A percentile compares a stretch with the other conserved stretches of the same genome.
Conservation (phyloP, 2,888 invertebrate genomes). For the Physocephala rufipes region DNA sequence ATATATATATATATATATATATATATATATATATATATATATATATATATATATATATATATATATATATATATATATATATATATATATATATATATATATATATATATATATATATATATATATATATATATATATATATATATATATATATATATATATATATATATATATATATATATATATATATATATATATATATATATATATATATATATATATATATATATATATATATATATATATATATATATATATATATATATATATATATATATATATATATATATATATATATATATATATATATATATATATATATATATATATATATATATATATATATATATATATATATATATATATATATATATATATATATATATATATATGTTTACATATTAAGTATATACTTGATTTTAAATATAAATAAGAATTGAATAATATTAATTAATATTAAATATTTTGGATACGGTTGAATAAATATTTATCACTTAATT, state of each 20-base stretch:
- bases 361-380: neutral
- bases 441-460: no score
- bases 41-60: neutral
- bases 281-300: neutral
- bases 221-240: neutral
- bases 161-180: neutral
- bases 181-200: neutral
- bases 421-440: no score
- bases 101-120: neutral
- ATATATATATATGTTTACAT: neutral
- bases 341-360: neutral
- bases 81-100: neutral
- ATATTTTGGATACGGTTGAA: neutral
- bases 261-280: neutral
- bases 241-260: neutral
- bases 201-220: neutral
- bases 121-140: neutral
- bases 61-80: neutral
- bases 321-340: neutral
- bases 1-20: neutral
- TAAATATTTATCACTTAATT: constrained; percentile 6
- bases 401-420: no score
- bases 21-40: neutral
- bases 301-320: neutral
- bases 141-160: neutral